A percentile compares a stretch with the other conserved stretches of the same genome.
phyloP scores from a whole-genome alignment of 1,140 invertebrate genomes.

The Oncopeltus fasciatus region DNA sequence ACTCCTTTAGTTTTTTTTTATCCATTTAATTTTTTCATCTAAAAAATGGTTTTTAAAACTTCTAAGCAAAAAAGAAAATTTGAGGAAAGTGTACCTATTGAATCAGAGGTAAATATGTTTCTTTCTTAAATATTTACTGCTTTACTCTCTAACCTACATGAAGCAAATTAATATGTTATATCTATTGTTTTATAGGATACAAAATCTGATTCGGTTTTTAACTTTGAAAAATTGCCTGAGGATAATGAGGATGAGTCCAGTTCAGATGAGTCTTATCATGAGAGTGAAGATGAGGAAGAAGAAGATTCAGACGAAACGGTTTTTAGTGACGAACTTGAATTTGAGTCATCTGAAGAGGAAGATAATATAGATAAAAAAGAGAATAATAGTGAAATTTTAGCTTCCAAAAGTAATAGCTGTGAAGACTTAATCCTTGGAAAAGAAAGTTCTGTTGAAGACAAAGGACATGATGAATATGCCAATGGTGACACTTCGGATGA shows the following conservation, averaged over 20 bases:
- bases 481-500: slow-evolving; percentile 70
- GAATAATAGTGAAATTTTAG: slow-evolving; percentile 15
- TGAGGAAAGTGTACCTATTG: not conserved
- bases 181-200: not conserved
- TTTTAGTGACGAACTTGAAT: slow-evolving; percentile 15
- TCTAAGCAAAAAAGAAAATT: not conserved
- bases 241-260: not conserved
- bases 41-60: not conserved
- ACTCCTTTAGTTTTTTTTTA: no score
- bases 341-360: slow-evolving; percentile 19
- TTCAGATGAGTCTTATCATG: not conserved
- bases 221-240: not conserved
- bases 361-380: slow-evolving; percentile 26
- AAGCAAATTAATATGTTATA: not conserved
- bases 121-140: not conserved
- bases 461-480: slow-evolving; percentile 29
- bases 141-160: not conserved
- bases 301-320: not conserved
- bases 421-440: slow-evolving; percentile 3
- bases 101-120: not conserved
- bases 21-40: no score
- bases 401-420: slow-evolving; percentile 3
- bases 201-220: not conserved
- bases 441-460: slow-evolving; percentile 22
- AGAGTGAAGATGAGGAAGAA: not conserved